Evolutionary conservation across 2,797 vertebrate genomes (phyloP).

Genomic region (Pseudochirops cupreus): DNA sequence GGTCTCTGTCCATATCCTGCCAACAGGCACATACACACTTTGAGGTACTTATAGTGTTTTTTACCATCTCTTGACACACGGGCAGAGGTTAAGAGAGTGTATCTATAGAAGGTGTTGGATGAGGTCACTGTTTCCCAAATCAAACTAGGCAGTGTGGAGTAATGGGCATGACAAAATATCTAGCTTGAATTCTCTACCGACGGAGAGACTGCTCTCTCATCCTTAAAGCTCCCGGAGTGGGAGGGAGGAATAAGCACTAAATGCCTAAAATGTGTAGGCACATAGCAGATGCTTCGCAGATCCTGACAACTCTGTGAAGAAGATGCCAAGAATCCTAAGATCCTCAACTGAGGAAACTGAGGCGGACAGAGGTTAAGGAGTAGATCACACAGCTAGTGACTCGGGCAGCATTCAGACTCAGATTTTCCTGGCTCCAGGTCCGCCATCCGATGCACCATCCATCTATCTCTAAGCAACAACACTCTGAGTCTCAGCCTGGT

Average conservation of each 20-base stretch:
- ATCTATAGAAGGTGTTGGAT: not conserved
- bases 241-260: not conserved
- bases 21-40: not conserved
- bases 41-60: not conserved
- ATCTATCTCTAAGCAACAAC: not conserved
- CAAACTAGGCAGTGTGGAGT: not conserved
- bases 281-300: not conserved
- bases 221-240: not conserved
- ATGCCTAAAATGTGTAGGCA: not conserved
- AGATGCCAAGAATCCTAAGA: not conserved
- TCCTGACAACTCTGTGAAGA: not conserved
- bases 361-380: not conserved
- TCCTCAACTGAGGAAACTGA: not conserved
- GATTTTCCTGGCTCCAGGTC: not conserved
- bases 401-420: not conserved
- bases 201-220: not conserved
- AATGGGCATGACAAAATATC: not conserved
- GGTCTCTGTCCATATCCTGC: not conserved
- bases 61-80: not conserved
- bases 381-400: not conserved
- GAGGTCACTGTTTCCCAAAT: not conserved
- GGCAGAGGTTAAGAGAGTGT: not conserved
- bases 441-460: not conserved
- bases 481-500: not conserved
- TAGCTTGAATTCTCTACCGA: not conserved